phyloP scores from a whole-genome alignment of 2,888 invertebrate species.

The Dinocampus coccinellae region DNA sequence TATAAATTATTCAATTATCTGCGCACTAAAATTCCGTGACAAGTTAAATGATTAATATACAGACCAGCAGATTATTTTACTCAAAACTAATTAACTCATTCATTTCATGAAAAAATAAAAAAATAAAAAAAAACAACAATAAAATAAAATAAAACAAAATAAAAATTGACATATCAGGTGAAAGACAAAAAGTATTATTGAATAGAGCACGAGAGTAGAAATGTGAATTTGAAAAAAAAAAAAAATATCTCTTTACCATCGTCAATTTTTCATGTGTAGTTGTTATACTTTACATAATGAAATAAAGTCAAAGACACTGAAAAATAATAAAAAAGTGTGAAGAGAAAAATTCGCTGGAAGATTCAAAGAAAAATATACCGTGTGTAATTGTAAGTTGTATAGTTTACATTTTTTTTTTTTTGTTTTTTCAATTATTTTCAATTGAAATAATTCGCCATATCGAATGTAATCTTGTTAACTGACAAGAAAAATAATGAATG shows the following conservation, averaged over 20 bases:
- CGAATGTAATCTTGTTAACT: constrained; percentile 6
- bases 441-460: constrained; percentile 30
- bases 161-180: constrained; percentile 20
- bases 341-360: background rate
- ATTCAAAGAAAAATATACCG: background rate
- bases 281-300: background rate
- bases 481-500: constrained; percentile 20
- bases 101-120: background rate
- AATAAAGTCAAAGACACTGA: background rate
- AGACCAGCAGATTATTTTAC: background rate
- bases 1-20: background rate
- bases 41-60: background rate
- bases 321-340: background rate
- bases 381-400: background rate
- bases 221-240: background rate
- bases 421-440: background rate
- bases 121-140: too few species aligned
- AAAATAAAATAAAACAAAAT: too few species aligned
- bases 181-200: constrained; percentile 2
- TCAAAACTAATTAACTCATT: background rate
- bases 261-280: background rate
- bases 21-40: background rate
- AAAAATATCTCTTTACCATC: background rate
- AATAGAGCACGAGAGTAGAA: background rate
- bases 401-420: constrained; percentile 4